A percentile compares a stretch with the other conserved stretches of the same genome.
Evolutionary conservation across 2,113 vertebrate genomes (phyloP).

Genomic region (Otolemur garnettii): DNA sequence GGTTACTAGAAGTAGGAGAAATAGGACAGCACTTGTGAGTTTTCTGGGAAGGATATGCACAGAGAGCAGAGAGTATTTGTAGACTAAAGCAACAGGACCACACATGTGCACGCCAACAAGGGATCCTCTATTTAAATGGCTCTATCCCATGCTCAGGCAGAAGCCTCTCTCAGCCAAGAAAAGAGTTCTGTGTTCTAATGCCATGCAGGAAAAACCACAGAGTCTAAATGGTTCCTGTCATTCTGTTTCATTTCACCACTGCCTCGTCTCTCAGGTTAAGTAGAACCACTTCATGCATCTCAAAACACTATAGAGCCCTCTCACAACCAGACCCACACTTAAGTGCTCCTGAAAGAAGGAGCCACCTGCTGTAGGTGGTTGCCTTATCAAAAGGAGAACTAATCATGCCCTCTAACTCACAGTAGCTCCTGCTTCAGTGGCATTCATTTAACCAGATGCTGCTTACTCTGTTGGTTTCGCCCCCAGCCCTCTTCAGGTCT

Average conservation of each 20-base stretch:
- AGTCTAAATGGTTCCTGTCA: slow-evolving; percentile 40
- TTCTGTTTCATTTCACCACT: background rate
- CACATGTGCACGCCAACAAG: background rate
- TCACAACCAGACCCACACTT: background rate
- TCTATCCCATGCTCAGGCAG: background rate
- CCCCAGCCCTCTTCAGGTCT: background rate
- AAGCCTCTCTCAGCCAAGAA: background rate
- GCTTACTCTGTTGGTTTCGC: slow-evolving; percentile 52
- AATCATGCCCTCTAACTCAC: background rate
- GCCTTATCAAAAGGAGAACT: background rate
- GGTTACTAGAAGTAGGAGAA: background rate
- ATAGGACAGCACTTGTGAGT: background rate
- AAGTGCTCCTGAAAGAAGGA: background rate
- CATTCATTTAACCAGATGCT: slow-evolving; percentile 57
- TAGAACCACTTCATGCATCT: slow-evolving; percentile 2
- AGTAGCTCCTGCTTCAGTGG: background rate
- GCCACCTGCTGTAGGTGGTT: background rate
- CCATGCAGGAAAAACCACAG: background rate
- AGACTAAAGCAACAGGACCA: background rate
- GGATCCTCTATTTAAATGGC: background rate
- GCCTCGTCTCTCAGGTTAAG: slow-evolving; percentile 48
- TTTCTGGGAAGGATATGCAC: background rate
- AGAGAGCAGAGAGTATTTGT: background rate
- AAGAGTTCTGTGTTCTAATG: background rate
- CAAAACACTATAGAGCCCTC: background rate